phyloP scores from a whole-genome alignment of 2,113 vertebrate genomes.

The Columba janthina region DNA sequence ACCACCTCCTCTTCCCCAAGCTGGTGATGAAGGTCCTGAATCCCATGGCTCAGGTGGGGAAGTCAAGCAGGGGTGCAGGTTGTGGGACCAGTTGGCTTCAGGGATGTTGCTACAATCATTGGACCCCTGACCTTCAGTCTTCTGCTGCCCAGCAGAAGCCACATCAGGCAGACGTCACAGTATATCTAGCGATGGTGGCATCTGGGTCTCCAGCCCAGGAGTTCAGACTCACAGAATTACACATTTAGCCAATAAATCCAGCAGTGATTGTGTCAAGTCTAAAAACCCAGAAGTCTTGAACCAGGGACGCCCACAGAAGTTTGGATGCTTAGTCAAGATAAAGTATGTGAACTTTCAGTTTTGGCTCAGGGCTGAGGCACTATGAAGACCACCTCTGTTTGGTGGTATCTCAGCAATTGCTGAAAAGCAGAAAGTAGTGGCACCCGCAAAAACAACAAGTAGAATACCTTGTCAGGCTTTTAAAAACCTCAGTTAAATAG shows the following conservation, averaged over 20 bases:
- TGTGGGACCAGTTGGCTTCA: background rate
- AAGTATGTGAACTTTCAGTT: background rate
- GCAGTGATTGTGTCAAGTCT: background rate
- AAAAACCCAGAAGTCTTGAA: background rate
- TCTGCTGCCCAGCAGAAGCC: background rate
- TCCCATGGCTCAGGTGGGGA: background rate
- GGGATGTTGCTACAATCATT: background rate
- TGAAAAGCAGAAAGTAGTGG: background rate
- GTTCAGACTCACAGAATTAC: background rate
- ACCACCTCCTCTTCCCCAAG: background rate
- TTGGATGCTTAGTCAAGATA: background rate
- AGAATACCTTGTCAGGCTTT: background rate
- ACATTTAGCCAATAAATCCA: background rate
- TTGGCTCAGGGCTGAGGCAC: background rate
- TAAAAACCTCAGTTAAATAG: background rate
- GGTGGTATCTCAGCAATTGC: background rate
- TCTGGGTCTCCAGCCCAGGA: background rate
- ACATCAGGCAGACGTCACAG: background rate
- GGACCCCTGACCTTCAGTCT: background rate
- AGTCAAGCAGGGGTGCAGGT: fast-evolving
- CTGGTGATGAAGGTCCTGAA: background rate
- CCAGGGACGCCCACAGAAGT: background rate
- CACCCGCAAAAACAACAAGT: background rate
- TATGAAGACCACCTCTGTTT: background rate
- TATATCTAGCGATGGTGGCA: background rate